phyloP scores from a whole-genome alignment of 2,113 vertebrate genomes.

The Grus americana region DNA sequence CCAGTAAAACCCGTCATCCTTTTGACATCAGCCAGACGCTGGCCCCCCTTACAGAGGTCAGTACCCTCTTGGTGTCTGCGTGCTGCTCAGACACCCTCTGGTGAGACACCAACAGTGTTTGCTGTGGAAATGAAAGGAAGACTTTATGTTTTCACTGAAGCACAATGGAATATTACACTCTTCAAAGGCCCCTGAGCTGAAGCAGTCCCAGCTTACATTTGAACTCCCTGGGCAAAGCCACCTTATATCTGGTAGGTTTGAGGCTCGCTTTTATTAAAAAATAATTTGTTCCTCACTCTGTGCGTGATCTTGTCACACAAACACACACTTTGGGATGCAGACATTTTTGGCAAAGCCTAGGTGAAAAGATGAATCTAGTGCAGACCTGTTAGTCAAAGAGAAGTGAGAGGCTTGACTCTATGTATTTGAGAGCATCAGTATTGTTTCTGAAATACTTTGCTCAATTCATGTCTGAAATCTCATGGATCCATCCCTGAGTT shows the following conservation, averaged over 20 bases:
- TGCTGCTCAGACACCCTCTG: not conserved
- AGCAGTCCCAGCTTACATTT: not conserved
- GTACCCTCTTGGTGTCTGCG: not conserved
- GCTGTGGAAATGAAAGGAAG: not conserved
- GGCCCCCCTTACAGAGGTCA: not conserved
- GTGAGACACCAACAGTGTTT: not conserved
- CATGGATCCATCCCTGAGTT: not conserved
- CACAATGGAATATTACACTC: not conserved
- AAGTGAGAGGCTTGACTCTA: not conserved
- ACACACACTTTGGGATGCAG: not conserved
- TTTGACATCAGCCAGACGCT: not conserved
- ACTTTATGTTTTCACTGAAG: not conserved
- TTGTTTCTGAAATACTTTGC: not conserved
- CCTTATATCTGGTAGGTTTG: not conserved
- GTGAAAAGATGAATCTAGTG: not conserved
- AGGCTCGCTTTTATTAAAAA: not conserved
- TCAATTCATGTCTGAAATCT: not conserved
- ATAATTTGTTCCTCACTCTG: not conserved
- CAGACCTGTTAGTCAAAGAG: not conserved
- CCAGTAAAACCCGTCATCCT: not conserved
- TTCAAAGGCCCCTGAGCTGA: not conserved
- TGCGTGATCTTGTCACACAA: not conserved
- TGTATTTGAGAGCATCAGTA: not conserved
- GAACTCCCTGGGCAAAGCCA: not conserved
- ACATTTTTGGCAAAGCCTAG: not conserved